Percentiles rank a stretch among this genome's conserved stretches.
phyloP scores from a whole-genome alignment of 2,888 invertebrate genomes.

The Lepidocyrtoides sp. region DNA sequence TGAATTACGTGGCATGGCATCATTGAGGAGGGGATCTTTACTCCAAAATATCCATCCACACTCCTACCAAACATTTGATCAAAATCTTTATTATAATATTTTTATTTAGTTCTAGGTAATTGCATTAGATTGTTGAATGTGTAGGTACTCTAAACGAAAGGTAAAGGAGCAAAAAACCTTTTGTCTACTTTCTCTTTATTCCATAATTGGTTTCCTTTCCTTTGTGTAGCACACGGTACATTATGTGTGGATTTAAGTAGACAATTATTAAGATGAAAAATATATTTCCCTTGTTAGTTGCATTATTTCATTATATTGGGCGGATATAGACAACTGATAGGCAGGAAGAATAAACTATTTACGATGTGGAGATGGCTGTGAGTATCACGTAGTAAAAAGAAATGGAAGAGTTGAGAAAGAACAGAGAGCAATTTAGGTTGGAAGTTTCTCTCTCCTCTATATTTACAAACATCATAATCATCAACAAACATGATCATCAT shows the following conservation, averaged over 20 bases:
- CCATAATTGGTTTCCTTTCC: constrained; percentile 78
- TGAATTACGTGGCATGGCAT: neutral
- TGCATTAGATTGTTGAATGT: constrained; percentile 42
- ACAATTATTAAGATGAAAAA: constrained; percentile 33
- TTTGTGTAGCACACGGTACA: constrained; percentile 37
- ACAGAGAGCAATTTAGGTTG: constrained; percentile 19
- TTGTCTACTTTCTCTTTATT: constrained; percentile 74
- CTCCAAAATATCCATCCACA: constrained; percentile 16
- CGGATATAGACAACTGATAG: constrained; percentile 46
- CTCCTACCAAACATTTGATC: constrained; percentile 38
- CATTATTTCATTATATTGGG: constrained; percentile 32
- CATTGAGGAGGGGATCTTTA: constrained; percentile 33
- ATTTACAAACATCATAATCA: constrained; percentile 49
- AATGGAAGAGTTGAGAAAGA: constrained; percentile 1
- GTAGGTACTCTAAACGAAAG: neutral
- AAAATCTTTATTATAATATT: constrained; percentile 57
- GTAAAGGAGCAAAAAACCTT: constrained; percentile 25
- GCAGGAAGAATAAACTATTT: neutral
- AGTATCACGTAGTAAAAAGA: neutral
- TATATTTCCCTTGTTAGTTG: constrained; percentile 7
- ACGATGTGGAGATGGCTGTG: neutral
- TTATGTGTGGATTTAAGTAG: neutral
- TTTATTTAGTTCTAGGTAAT: constrained; percentile 61
- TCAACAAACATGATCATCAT: constrained; percentile 36
- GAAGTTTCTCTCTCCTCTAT: neutral